These are phyloP conservation scores for Valencia hispanica DNA, from an alignment of 2,797 vertebrate genomes.

Conservation along the genomic window DNA sequence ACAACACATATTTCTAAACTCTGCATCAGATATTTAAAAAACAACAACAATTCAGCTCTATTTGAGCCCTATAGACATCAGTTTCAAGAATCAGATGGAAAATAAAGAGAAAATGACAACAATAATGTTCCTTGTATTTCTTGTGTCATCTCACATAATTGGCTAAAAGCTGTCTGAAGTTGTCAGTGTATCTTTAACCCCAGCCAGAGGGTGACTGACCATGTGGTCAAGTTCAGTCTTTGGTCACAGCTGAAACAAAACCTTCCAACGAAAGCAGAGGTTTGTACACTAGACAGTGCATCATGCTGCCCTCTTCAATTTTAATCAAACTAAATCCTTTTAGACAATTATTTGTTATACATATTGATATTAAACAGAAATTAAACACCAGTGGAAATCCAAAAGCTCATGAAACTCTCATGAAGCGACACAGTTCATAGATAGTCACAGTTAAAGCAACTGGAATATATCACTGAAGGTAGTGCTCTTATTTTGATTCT, in stretches of 20 bases:
- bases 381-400: neutral
- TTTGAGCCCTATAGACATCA: neutral
- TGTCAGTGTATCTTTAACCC: constrained; percentile 63
- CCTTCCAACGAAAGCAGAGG: constrained; percentile 55
- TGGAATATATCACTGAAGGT: neutral
- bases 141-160: constrained; percentile 14
- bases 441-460: neutral
- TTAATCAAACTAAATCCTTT: constrained; percentile 4
- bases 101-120: neutral
- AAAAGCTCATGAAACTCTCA: neutral
- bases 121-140: neutral
- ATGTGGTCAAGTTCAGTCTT: constrained; percentile 60
- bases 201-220: constrained; percentile 67
- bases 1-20: neutral
- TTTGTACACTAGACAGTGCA: constrained; percentile 32
- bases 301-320: constrained; percentile 13
- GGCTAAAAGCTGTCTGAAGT: constrained; percentile 20
- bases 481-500: neutral
- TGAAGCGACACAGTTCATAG: neutral
- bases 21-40: neutral
- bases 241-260: constrained; percentile 47
- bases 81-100: neutral
- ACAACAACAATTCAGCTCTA: neutral
- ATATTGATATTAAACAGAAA: neutral
- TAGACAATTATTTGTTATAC: neutral